Base-by-base conservation (phyloP, 1,140 invertebrate species). In the Drosophila oshimai region DNA sequence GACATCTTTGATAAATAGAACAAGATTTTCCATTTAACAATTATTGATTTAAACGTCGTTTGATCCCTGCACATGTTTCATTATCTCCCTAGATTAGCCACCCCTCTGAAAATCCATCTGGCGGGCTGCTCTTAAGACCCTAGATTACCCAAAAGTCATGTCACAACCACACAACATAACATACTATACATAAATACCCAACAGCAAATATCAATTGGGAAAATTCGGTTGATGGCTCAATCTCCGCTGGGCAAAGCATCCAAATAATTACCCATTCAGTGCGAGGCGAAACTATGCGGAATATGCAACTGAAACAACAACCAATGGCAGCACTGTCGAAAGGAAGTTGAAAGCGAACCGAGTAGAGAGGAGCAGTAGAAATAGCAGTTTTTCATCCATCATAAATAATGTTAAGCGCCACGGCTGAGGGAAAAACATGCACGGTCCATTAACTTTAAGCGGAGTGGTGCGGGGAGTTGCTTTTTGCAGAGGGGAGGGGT, bases 321-420 rank as follows among this genome's bases (percentile, higher is more conserved):
- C 79, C 80, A 78, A 70, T 81, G 41, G 57, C 68, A 18, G 69
- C 42, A 68, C 20, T 73, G 47, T 55, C 34, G 44, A 64, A 73
- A 81, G 68, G 81, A 88, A 83, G 69, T 81, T 83, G 61, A 62
- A 81, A 71, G 50, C 50, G 12, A 36, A 65, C 33, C 26, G 67
- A 28, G 64, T 18, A 54, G 29, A 53, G 41, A 54, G 50, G 46
- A 71, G 44, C 51, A 58, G 62, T 37, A 33, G 50, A 72, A 76
- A 81, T 81, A 46, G 81, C 72, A 78, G 77, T 88, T 81, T 88
- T 90, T 57, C 75, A 90, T 81, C 79, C 80, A 75, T 83, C 88
- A 89, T 90, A 90, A 90, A 90, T 90, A 89, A 89, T 87, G 84
- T 83, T 90, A 90, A 90, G 89, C 88, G 89, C 89, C 89, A 90